phyloP scores from a whole-genome alignment of 1,140 invertebrate genomes.

The Muscidifurax raptorellus region DNA sequence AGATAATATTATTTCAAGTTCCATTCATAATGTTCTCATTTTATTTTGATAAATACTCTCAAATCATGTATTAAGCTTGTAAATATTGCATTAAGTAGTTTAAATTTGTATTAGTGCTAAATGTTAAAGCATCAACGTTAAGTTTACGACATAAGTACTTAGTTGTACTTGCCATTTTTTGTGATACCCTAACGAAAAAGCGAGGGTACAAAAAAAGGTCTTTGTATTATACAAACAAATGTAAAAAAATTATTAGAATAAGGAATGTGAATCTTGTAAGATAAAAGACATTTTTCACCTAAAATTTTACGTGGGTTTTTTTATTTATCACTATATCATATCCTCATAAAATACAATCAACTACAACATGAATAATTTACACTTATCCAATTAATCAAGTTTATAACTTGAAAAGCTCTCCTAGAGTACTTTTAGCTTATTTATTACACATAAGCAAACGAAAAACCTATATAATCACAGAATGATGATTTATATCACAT shows the following conservation, averaged over 20 bases:
- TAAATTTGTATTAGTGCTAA: slow-evolving; percentile 36
- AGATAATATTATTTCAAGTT: slow-evolving; percentile 15
- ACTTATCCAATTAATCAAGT: slow-evolving; percentile 33
- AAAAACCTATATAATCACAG: slow-evolving; percentile 39
- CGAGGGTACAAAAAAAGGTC: slow-evolving; percentile 19
- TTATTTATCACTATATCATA: slow-evolving; percentile 36
- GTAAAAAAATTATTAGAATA: slow-evolving; percentile 45
- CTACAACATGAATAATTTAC: slow-evolving; percentile 44
- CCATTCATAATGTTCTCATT: slow-evolving; percentile 7
- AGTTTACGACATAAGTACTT: slow-evolving; percentile 27
- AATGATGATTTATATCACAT: slow-evolving; percentile 28
- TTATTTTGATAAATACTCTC: slow-evolving; percentile 42
- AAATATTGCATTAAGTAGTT: slow-evolving; percentile 40
- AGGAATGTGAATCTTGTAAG: slow-evolving; percentile 51
- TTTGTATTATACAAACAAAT: slow-evolving; percentile 48
- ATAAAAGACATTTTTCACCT: slow-evolving; percentile 49
- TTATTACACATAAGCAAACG: slow-evolving; percentile 1
- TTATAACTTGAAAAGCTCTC: slow-evolving; percentile 24
- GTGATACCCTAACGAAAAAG: slow-evolving; percentile 23
- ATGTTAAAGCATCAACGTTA: slow-evolving; percentile 18
- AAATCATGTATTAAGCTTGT: slow-evolving; percentile 27
- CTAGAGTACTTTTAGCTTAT: slow-evolving; percentile 13
- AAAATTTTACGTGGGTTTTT: slow-evolving; percentile 28
- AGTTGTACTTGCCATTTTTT: slow-evolving; percentile 29
- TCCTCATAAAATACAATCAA: slow-evolving; percentile 31